Base-by-base conservation (phyloP, 2,113 vertebrate genomes). In the Paramormyrops kingsleyae region DNA sequence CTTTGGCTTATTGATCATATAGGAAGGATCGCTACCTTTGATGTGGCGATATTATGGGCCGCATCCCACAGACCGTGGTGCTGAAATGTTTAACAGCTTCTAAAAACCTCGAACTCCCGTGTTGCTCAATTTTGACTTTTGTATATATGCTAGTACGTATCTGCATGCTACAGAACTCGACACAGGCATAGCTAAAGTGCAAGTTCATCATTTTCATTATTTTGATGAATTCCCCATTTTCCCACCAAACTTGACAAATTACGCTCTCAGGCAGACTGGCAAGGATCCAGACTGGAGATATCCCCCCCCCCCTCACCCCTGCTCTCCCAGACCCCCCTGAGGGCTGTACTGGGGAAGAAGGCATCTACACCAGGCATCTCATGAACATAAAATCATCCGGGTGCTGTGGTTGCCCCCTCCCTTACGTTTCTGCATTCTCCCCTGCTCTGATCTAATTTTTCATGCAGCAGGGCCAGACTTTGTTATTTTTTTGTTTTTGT, bases 341-440 rank as follows among this genome's bases (percentile, higher is more conserved):
- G 19, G 46, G 47, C 24, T 85, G 35, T 5, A 42, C 9, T 21
- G 83, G 46, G 83, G 10, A 47, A 17, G 44, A 19, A 17, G 0
- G 31, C 49, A 35, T 19, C 17, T 31, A 8, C 31, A 62, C 52
- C 39, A 15, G 27, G 86, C 35, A 10, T 50, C 59, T 12, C 15
- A 8, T 74, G 17, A 87, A 44, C 13, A 13, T 31, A 52, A 31
- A 52, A 56, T 87, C 83, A n/a, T 52, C n/a, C 27, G 46, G 27
- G 1, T 35, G 9, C 10, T 77, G 49, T n/a, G 62, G 1, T 39
- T 6, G 15, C 8, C 7, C 6, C 44, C 12, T 74, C 52, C 62
- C 49, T 90, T 87, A 90, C 47, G n/a, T 49, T 90, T 35, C 35
- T 44, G 89, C 17, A 3, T 86, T n/a, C 50, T 59, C 35, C 80